A percentile compares a stretch with the other conserved stretches of the same genome.
phyloP scores from a whole-genome alignment of 2,797 vertebrate genomes.

The Thaleichthys pacificus region DNA sequence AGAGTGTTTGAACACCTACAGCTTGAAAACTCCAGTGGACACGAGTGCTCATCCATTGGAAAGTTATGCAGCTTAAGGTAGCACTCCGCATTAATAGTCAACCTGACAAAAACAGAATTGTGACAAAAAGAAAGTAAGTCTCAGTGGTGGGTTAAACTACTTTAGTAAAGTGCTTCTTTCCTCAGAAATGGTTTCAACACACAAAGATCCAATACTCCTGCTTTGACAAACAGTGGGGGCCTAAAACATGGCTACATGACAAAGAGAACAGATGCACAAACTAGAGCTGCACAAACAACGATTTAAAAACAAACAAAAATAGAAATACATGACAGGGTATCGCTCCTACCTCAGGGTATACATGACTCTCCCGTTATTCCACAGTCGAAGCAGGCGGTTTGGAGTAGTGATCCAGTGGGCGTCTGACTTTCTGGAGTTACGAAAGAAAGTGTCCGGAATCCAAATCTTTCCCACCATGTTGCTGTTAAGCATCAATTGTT shows the following conservation, averaged over 20 bases:
- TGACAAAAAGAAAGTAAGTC: conserved; percentile 58
- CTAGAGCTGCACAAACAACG: conserved; percentile 62
- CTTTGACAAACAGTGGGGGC: conserved; percentile 41
- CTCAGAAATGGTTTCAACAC: conserved; percentile 30
- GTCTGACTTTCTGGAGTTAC: conserved; percentile 94
- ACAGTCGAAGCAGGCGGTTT: conserved; percentile 90
- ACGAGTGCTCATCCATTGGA: conserved; percentile 99
- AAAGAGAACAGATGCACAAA: conserved; percentile 52
- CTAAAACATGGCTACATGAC: conserved; percentile 37
- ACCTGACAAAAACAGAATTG: conserved; percentile 80
- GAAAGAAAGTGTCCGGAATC: conserved; percentile 97
- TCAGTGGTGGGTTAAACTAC: conserved; percentile 34
- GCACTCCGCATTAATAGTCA: conserved; percentile 99
- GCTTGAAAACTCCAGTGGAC: conserved; percentile 98
- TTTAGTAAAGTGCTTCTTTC: conserved; percentile 21
- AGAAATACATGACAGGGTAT: neutral
- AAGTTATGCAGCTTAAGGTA: conserved; percentile 99
- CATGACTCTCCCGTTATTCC: conserved; percentile 91
- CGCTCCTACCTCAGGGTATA: conserved; percentile 86
- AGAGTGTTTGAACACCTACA: conserved; percentile 84
- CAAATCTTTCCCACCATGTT: conserved; percentile 99
- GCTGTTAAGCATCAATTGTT: conserved; percentile 94
- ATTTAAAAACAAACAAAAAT: neutral
- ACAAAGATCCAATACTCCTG: conserved; percentile 18
- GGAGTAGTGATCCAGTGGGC: conserved; percentile 98